phyloP scores from a whole-genome alignment of 2,113 vertebrate species.

The human (Homo sapiens) region DNA sequence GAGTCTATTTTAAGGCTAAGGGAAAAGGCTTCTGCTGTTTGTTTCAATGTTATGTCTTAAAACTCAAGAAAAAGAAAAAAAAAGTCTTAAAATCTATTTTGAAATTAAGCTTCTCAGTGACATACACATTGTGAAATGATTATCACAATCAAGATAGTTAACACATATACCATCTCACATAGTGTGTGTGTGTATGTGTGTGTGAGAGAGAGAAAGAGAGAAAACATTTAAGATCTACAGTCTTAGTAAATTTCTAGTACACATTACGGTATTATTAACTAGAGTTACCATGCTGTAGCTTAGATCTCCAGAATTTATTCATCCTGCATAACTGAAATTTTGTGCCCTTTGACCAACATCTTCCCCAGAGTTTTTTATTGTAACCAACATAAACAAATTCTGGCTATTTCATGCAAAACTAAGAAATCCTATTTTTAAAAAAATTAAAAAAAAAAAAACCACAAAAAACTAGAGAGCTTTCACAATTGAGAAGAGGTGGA shows the following conservation, averaged over 20 bases:
- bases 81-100: too few relatives aligned
- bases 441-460: not conserved
- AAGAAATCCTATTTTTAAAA: not conserved
- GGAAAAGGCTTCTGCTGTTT: too few relatives aligned
- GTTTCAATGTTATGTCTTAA: too few relatives aligned
- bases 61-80: too few relatives aligned
- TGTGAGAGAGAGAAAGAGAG: not conserved
- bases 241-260: not conserved
- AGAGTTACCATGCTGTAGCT: too few relatives aligned
- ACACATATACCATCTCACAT: not conserved
- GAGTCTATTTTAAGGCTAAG: too few relatives aligned
- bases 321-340: not conserved
- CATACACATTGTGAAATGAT: not conserved
- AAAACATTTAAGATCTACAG: not conserved
- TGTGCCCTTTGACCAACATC: not conserved
- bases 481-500: not conserved
- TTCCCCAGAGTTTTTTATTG: not conserved
- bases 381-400: not conserved
- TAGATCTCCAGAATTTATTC: not conserved
- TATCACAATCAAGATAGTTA: not conserved
- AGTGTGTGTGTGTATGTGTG: not conserved
- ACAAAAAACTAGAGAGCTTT: not conserved
- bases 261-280: not conserved
- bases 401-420: not conserved
- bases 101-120: too few relatives aligned